Conservation (phyloP, 2,113 vertebrate genomes). For the Nymphicus hollandicus region DNA sequence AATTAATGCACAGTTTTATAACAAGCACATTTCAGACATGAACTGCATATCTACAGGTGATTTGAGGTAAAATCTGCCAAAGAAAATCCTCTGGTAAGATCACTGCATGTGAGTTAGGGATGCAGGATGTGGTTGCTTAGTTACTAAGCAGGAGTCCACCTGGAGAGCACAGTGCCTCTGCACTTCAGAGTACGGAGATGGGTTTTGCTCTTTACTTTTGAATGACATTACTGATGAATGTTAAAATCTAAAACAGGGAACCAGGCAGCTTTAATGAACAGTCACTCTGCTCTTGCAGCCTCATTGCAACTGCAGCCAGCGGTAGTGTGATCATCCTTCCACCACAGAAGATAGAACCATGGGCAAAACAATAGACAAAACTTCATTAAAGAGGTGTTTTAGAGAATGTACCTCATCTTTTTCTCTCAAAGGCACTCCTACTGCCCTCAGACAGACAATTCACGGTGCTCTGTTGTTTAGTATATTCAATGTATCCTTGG, state of each 20-base stretch:
- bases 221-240: not conserved
- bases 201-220: not conserved
- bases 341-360: not conserved
- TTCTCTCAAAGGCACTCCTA: not conserved
- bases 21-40: not conserved
- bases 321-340: not conserved
- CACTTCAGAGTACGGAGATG: not conserved
- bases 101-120: not conserved
- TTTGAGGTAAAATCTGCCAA: not conserved
- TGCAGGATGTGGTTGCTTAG: slow-evolving; percentile 14
- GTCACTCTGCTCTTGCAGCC: not conserved
- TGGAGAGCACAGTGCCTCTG: not conserved
- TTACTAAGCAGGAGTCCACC: not conserved
- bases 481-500: not conserved
- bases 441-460: not conserved
- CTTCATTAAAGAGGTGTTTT: not conserved
- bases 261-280: not conserved
- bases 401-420: not conserved
- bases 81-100: not conserved
- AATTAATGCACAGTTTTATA: not conserved
- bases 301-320: not conserved
- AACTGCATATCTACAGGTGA: not conserved
- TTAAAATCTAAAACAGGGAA: not conserved
- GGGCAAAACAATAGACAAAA: not conserved
- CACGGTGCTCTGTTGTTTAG: not conserved